Base-by-base conservation (phyloP, 2,888 invertebrate species). In the Phasia obesa region DNA sequence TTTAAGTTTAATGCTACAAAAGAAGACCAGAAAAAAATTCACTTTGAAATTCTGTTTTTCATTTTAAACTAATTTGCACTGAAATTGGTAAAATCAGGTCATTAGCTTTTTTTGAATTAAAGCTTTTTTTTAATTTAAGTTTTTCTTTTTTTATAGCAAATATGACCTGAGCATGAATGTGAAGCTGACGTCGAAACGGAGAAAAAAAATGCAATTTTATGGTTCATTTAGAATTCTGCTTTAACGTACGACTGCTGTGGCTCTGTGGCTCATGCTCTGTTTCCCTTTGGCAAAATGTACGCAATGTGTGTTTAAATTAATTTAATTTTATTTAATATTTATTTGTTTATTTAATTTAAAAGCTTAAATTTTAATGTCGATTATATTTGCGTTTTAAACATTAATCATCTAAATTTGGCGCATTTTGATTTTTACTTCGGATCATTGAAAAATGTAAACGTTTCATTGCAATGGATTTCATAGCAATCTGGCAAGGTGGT, bases 401-500 rank as follows among this genome's bases (percentile, higher is more conserved):
- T 49, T 49, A 0, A 60, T 49, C 17, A 49, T 59, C 11, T n/a
- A 60, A 7, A n/a, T 44, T n/a, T 17, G 31, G 11, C 11, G 27
- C 1, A 11, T 47, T 23, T 51, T 47, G 0, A n/a, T 55, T 17
- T 59, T 79, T 23, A 73, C 21, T 80, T 80, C 27, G 73, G 79
- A 53, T 80, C 65, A 60, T 71, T 83, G 53, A 86, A 85, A 69
- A 89, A 90, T 35, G 88, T 84, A 79, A 90, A 90, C 2, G 90
- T 90, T 84, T 90, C 90, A 82, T 90, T 90, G 73, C 90, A 90
- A 60, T 89, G 89, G 38, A 90, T 87, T 71, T 88, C 87, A 81
- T 90, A 90, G 79, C 90, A 90, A 84, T 90, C 90, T 78, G 88
- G 89, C 21, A 90, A 86, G 9, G 88, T 88, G 17, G 89, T 91